phyloP scores from a whole-genome alignment of 2,797 vertebrate genomes.

The Enteromius trimaculatus region DNA sequence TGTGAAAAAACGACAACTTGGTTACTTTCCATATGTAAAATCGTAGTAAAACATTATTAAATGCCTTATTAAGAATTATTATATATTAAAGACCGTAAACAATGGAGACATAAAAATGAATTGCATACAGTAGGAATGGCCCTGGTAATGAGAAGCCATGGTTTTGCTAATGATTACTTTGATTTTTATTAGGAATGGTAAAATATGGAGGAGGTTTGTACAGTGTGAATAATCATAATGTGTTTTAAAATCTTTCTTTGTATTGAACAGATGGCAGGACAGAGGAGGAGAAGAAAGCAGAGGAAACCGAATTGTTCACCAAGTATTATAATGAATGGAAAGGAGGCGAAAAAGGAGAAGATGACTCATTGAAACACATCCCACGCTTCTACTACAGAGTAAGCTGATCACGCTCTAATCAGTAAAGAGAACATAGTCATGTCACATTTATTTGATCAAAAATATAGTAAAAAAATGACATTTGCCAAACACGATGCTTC shows the following conservation, averaged over 20 bases:
- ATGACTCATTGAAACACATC: conserved; percentile 83
- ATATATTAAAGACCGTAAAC: background rate
- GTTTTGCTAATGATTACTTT: background rate
- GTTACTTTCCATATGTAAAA: background rate
- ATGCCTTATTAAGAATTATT: background rate
- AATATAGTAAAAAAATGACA: background rate
- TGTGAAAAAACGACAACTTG: background rate
- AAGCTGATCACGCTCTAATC: conserved; percentile 59
- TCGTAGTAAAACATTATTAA: background rate
- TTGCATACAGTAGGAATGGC: background rate
- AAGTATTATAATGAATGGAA: conserved; percentile 94
- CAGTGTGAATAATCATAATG: background rate
- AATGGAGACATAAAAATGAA: background rate
- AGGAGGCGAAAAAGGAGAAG: conserved; percentile 78
- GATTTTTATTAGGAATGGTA: background rate
- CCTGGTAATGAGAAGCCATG: background rate
- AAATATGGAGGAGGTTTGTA: background rate
- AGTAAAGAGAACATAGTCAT: background rate
- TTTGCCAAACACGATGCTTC: background rate
- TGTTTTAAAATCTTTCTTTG: background rate
- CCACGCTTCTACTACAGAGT: conserved; percentile 97
- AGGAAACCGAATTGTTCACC: conserved; percentile 91
- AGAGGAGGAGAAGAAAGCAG: conserved; percentile 89
- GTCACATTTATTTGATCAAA: background rate
- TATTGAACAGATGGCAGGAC: conserved; percentile 79